Percentiles rank a stretch among this genome's conserved stretches.
Evolutionary conservation across 1,140 invertebrate genomes (phyloP).

Genomic region (Meloidogyne exigua): DNA sequence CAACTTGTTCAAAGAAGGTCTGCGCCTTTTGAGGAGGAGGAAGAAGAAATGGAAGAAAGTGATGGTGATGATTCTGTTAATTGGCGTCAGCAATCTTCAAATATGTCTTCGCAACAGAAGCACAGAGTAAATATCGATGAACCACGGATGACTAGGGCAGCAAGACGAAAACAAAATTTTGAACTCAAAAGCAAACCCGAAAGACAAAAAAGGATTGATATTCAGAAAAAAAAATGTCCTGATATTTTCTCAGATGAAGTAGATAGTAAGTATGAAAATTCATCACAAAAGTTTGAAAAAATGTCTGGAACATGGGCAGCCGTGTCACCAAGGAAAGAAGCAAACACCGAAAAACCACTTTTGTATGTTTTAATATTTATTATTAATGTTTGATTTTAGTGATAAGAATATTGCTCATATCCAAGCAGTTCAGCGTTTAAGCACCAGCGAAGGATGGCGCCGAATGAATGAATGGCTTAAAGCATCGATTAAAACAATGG

Average conservation of each 20-base stretch:
- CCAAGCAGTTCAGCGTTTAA: conserved; percentile 15
- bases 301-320: not conserved
- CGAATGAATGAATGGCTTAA: conserved; percentile 26
- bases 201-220: not conserved
- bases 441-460: conserved; percentile 20
- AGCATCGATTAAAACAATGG: conserved; percentile 8
- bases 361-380: not conserved
- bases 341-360: not conserved
- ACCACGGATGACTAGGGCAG: conserved; percentile 2
- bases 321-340: conserved; percentile 6
- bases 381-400: not conserved
- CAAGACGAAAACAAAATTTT: not conserved
- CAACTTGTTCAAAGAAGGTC: not conserved
- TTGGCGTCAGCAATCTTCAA: not conserved
- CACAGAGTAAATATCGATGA: not conserved
- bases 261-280: not conserved
- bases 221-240: no score
- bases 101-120: not conserved
- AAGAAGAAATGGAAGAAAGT: conserved; percentile 3
- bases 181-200: not conserved
- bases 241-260: not conserved
- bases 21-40: conserved; percentile 11
- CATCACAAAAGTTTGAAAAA: not conserved
- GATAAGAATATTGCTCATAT: conserved; percentile 8
- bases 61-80: not conserved